Evolutionary conservation across 2,113 vertebrate species (phyloP).

Genomic region (Pluvialis apricaria): DNA sequence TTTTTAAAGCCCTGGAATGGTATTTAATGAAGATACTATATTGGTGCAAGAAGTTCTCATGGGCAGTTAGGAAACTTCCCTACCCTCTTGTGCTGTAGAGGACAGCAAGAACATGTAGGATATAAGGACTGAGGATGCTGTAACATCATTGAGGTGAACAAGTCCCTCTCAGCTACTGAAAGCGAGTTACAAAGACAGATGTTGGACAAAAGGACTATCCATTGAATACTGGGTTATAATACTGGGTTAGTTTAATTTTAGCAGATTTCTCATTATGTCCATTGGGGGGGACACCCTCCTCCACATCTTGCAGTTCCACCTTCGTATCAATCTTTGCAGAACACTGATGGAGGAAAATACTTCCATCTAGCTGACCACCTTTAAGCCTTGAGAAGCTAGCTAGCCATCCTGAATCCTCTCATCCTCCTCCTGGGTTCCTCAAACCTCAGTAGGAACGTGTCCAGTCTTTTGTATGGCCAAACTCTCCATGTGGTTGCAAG

Average conservation of each 20-base stretch:
- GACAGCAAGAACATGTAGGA: neutral
- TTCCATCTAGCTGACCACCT: neutral
- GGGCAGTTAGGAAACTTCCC: neutral
- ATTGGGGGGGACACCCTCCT: neutral
- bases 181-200: neutral
- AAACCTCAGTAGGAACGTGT: neutral
- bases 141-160: neutral
- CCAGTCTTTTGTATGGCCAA: neutral
- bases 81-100: neutral
- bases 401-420: neutral
- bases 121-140: neutral
- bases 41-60: neutral
- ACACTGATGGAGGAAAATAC: neutral
- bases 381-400: neutral
- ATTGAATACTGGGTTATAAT: neutral
- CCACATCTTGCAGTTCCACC: neutral
- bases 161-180: neutral
- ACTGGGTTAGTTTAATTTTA: neutral
- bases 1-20: neutral
- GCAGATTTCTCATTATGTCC: neutral
- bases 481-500: neutral
- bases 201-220: neutral
- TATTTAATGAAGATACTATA: neutral
- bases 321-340: neutral
- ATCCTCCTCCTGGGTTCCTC: neutral